These are phyloP conservation scores for Atta texana DNA, from an alignment of 1,140 invertebrate genomes.

Conservation along the genomic window DNA sequence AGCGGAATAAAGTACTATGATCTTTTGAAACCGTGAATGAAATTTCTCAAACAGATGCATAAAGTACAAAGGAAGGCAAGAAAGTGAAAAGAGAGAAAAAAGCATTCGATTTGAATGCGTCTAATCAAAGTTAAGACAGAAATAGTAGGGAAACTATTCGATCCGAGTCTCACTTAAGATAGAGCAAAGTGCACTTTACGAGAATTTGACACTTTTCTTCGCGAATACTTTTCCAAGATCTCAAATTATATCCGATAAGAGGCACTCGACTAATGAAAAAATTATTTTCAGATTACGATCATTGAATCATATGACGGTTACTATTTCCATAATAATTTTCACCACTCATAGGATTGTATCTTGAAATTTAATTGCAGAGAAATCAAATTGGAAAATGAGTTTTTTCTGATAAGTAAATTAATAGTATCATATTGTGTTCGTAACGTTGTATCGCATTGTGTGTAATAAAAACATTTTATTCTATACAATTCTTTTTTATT, in stretches of 20 bases:
- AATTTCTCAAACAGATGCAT: not conserved
- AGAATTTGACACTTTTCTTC: conserved; percentile 45
- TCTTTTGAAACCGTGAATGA: not conserved
- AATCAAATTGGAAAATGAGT: conserved; percentile 35
- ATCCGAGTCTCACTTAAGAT: conserved; percentile 28
- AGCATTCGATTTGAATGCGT: conserved; percentile 40
- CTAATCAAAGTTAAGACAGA: conserved; percentile 57
- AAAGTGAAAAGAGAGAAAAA: not conserved
- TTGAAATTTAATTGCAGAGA: not conserved
- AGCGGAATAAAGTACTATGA: not conserved
- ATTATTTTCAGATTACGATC: conserved; percentile 51
- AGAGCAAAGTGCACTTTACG: conserved; percentile 49
- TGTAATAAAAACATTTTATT: not conserved
- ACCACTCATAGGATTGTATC: not conserved
- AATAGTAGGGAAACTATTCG: conserved; percentile 46
- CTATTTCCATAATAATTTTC: conserved; percentile 40
- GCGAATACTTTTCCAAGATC: conserved; percentile 18
- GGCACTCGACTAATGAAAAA: conserved; percentile 58
- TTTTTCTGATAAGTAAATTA: conserved; percentile 6
- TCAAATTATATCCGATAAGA: conserved; percentile 58
- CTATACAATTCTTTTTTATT: not conserved
- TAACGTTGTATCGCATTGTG: not conserved
- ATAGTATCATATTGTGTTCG: not conserved
- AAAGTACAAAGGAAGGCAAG: not conserved
- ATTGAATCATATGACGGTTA: conserved; percentile 1